A percentile compares a stretch with the other conserved stretches of the same genome.
phyloP scores from a whole-genome alignment of 2,797 vertebrate genomes.

The Anableps anableps region DNA sequence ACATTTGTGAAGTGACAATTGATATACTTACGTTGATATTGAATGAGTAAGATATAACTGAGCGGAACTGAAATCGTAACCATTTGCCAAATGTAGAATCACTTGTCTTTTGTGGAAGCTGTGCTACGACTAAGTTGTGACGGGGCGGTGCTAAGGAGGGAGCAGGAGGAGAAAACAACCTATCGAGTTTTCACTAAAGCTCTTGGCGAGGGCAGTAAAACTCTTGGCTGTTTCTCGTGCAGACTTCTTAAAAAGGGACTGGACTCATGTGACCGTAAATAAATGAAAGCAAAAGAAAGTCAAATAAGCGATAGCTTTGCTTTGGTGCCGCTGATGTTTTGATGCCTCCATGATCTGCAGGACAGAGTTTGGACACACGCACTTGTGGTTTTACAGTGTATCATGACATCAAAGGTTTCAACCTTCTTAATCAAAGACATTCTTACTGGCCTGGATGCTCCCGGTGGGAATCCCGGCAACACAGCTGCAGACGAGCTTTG shows the following conservation, averaged over 20 bases:
- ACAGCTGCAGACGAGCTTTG: slow-evolving; percentile 23
- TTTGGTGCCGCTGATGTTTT: slow-evolving; percentile 26
- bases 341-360: slow-evolving; percentile 47
- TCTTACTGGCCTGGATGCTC: slow-evolving; percentile 66
- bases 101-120: not conserved
- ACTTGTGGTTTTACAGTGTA: slow-evolving; percentile 31
- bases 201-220: slow-evolving; percentile 40
- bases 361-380: slow-evolving; percentile 9
- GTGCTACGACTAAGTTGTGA: slow-evolving; percentile 7
- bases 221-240: slow-evolving; percentile 63
- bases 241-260: slow-evolving; percentile 57
- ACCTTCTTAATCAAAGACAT: slow-evolving; percentile 84
- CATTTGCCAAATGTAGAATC: not conserved
- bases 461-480: slow-evolving; percentile 4
- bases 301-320: slow-evolving; percentile 1
- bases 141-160: slow-evolving; percentile 72
- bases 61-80: not conserved
- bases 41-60: not conserved
- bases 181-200: slow-evolving; percentile 51
- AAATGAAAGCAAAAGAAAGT: slow-evolving; percentile 32
- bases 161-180: slow-evolving; percentile 55
- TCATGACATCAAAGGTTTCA: slow-evolving; percentile 79
- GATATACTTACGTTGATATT: not conserved
- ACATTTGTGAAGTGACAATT: not conserved
- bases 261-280: slow-evolving; percentile 58